These are phyloP conservation scores for Theristicus caerulescens DNA, from an alignment of 2,113 vertebrate genomes.

Conservation along the genomic window DNA sequence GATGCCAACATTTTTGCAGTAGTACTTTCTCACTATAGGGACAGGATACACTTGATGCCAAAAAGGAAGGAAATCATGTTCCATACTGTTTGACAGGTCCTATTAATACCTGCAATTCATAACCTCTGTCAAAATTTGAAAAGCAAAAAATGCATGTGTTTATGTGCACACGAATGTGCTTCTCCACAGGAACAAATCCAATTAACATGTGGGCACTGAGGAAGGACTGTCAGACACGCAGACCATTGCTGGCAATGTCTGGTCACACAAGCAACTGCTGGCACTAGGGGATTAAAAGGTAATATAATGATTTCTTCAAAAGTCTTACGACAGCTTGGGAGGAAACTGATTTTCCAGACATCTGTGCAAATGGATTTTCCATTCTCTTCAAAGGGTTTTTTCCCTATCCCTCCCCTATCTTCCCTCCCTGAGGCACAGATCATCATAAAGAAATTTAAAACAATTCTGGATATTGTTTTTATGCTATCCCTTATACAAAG, in stretches of 20 bases:
- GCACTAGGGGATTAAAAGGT: conserved; percentile 23
- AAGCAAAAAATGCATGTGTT: background rate
- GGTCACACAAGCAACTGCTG: background rate
- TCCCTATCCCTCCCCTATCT: background rate
- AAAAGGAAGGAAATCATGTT: background rate
- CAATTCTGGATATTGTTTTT: background rate
- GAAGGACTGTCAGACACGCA: background rate
- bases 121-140: background rate
- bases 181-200: background rate
- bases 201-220: background rate
- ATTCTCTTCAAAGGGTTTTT: conserved; percentile 33
- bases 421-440: background rate
- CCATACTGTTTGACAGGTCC: background rate
- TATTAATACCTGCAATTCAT: background rate
- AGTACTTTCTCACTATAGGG: background rate
- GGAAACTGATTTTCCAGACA: conserved; percentile 57
- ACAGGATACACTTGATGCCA: background rate
- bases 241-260: background rate
- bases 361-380: conserved; percentile 37
- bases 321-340: background rate
- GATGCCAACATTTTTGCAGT: background rate
- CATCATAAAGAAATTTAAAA: background rate
- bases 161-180: background rate
- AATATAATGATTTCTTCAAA: conserved; percentile 39
- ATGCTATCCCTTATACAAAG: background rate